These are phyloP conservation scores for Parnassius orleans DNA, from an alignment of 2,888 invertebrate species.

Conservation along the genomic window DNA sequence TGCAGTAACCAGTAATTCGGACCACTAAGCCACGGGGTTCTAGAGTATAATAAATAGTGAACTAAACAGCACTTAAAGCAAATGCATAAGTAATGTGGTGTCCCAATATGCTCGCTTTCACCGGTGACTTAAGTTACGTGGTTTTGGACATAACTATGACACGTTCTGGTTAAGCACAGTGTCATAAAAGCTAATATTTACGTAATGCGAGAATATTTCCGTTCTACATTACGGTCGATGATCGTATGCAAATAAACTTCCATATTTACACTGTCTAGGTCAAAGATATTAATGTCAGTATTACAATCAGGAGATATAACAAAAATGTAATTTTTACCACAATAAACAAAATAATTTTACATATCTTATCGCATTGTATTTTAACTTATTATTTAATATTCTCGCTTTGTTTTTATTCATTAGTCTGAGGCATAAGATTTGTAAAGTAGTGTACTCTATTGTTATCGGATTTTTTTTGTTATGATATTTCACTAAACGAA, in stretches of 20 bases:
- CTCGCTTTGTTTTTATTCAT: too few relatives aligned
- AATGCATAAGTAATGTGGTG: constrained; percentile 15
- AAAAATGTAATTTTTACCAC: too few relatives aligned
- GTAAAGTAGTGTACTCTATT: too few relatives aligned
- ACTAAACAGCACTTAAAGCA: not conserved
- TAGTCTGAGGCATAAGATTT: too few relatives aligned
- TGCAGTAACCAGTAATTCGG: too few relatives aligned
- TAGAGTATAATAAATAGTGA: too few relatives aligned
- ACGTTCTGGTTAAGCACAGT: constrained; percentile 23
- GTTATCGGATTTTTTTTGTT: too few relatives aligned
- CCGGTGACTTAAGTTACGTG: constrained; percentile 19
- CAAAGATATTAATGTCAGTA: constrained; percentile 2
- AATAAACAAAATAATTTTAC: too few relatives aligned
- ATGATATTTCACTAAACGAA: too few relatives aligned
- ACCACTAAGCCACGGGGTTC: too few relatives aligned
- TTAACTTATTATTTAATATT: too few relatives aligned
- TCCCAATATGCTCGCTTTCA: constrained; percentile 20
- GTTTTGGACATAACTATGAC: constrained; percentile 16
- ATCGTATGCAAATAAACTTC: constrained; percentile 21
- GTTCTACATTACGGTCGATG: constrained; percentile 11
- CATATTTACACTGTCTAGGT: constrained; percentile 16
- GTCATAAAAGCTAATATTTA: constrained; percentile 27
- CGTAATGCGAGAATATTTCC: constrained; percentile 25
- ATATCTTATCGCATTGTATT: too few relatives aligned
- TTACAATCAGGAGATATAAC: not conserved